Evolutionary conservation across 2,888 invertebrate species (phyloP), one percentile per base, ranked within the genome.

Genomic region (Zhuqinia jingwanae): DNA sequence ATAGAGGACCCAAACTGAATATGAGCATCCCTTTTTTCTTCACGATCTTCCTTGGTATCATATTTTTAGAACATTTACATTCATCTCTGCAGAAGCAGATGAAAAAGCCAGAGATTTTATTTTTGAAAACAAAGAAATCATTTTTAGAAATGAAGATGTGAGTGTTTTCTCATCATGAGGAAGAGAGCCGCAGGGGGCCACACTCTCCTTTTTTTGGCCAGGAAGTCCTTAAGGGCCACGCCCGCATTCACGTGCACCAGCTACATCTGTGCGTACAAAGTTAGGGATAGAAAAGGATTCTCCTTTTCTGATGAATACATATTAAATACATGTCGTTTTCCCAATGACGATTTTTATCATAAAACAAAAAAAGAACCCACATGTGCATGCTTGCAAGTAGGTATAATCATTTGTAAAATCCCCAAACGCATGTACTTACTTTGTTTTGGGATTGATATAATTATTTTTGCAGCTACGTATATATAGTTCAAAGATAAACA

Each of bases 191-290:
- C 87, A 83, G 89, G 89, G 87, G 89, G 87, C 78, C 86, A 50
- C 50, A 10, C 45, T 82, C 76, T 68, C 70, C 5, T 50, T 45
- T 36, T 68, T 60, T 81, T 81, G 77, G 88, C 60, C 88, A 87
- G 87, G 89, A 87, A 89, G 87, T 87, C 86, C 86, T 85, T 88
- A 85, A 87, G 63, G 84, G 84, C 89, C 89, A 89, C 89, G 89
- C 89, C 89, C 77, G 82, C 47, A 76, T 84, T 89, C 88, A 89
- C 88, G 88, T 89, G 88, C 87, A 87, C 77, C 63, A 82, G 77
- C 82, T 81, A 85, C 88, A 88, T 88, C 87, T 88, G 87, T 70
- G 78, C 63, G 36, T 70, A 22, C 17, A 15, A 22, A n/a, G 22
- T 20, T 30, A 45, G 17, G 45, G 22, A 68, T 13, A 45, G 15